Evolutionary conservation across 2,113 vertebrate species (phyloP).

Genomic region (Natator depressus): DNA sequence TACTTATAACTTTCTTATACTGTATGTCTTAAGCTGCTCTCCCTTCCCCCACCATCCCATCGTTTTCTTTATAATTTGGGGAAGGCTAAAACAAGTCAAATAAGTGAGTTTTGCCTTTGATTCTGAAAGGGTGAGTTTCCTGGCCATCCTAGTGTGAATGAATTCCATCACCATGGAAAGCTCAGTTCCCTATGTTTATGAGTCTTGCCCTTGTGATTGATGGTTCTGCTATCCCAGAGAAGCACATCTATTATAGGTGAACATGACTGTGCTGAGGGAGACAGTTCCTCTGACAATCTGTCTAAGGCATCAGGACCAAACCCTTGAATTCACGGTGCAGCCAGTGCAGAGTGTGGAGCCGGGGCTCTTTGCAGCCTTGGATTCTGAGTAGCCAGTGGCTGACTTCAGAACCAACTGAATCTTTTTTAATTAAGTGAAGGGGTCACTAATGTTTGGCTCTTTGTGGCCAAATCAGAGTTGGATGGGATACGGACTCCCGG

Average conservation of each 20-base stretch:
- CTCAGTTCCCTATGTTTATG: not conserved
- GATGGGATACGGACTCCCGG: not conserved
- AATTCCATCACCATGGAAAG: not conserved
- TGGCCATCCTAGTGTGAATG: not conserved
- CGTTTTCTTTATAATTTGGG: not conserved
- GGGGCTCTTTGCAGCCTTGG: not conserved
- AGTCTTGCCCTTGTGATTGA: not conserved
- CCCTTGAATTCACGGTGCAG: not conserved
- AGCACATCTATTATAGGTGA: rapidly evolving
- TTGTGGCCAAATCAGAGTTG: not conserved
- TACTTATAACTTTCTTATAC: not conserved
- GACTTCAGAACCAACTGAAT: not conserved
- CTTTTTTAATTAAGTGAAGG: not conserved
- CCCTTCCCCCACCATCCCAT: not conserved
- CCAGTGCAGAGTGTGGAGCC: not conserved
- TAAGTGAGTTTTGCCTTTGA: not conserved
- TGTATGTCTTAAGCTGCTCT: not conserved
- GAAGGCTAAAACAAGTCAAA: not conserved
- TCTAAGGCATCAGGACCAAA: not conserved
- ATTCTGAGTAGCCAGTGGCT: not conserved
- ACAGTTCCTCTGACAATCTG: not conserved
- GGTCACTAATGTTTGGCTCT: not conserved
- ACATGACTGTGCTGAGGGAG: not conserved
- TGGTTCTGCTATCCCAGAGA: not conserved
- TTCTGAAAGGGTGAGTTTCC: rapidly evolving